Conservation (phyloP, 2,797 vertebrate species). For the Melanotaenia parkinsoni region DNA sequence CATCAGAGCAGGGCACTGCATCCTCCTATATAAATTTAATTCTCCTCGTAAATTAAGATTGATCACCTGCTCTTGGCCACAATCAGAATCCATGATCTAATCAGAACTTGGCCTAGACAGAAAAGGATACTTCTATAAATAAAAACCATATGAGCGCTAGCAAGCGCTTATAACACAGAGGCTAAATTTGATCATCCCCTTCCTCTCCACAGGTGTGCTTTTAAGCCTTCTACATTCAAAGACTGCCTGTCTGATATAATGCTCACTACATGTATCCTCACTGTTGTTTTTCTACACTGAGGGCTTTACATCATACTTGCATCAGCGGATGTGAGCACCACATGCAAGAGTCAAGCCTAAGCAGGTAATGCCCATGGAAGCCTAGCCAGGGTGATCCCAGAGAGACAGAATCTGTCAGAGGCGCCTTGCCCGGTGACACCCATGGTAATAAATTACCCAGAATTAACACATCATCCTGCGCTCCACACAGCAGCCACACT, state of each 20-base stretch:
- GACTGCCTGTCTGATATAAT: slow-evolving; percentile 62
- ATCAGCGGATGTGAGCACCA: slow-evolving; percentile 70
- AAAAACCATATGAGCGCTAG: slow-evolving; percentile 83
- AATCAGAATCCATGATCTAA: slow-evolving; percentile 84
- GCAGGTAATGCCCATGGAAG: slow-evolving; percentile 63
- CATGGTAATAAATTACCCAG: slow-evolving; percentile 81
- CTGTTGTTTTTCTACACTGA: slow-evolving; percentile 73
- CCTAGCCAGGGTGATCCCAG: slow-evolving; percentile 66
- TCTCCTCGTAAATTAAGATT: slow-evolving; percentile 83
- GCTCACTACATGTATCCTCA: slow-evolving; percentile 52
- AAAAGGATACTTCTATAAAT: slow-evolving; percentile 85
- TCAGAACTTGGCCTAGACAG: slow-evolving; percentile 76
- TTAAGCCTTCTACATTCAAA: slow-evolving; percentile 75
- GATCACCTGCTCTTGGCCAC: slow-evolving; percentile 83
- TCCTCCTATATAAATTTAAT: slow-evolving; percentile 84
- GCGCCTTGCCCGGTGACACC: slow-evolving; percentile 69
- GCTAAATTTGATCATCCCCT: slow-evolving; percentile 79
- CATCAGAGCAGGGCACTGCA: slow-evolving; percentile 75
- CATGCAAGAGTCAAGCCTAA: slow-evolving; percentile 63
- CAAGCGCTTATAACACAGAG: slow-evolving; percentile 77
- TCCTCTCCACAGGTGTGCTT: slow-evolving; percentile 83
- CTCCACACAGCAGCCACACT: slow-evolving; percentile 63
- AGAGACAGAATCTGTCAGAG: slow-evolving; percentile 76
- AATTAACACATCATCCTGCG: slow-evolving; percentile 81
- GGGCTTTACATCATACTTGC: slow-evolving; percentile 80